Evolutionary conservation across 2,888 invertebrate genomes (phyloP).

Genomic region (Drosophila subsilvestris): DNA sequence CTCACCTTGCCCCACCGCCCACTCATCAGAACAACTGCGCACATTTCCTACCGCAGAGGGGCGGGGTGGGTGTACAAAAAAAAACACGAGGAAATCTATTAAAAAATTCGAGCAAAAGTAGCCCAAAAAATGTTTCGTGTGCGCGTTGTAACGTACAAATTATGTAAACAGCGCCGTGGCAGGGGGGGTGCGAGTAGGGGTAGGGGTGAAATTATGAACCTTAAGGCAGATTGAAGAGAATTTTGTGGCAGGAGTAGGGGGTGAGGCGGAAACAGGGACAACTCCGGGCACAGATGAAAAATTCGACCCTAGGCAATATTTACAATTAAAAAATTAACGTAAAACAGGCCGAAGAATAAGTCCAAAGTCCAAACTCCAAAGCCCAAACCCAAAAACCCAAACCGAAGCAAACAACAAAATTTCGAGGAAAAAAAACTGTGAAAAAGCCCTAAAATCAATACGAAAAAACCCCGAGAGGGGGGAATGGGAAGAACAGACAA

Average conservation of each 20-base stretch:
- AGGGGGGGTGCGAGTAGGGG: conserved; percentile 15
- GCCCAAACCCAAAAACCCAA: background rate
- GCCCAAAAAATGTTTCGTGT: conserved; percentile 68
- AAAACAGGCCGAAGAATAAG: conserved; percentile 68
- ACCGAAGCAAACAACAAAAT: conserved; percentile 2
- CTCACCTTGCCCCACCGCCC: conserved; percentile 10
- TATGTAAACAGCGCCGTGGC: conserved; percentile 67
- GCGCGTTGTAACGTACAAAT: conserved; percentile 79
- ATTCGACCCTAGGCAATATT: conserved; percentile 78
- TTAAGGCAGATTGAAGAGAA: conserved; percentile 49
- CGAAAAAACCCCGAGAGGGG: conserved; percentile 52
- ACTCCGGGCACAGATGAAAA: conserved; percentile 66
- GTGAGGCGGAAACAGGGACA: conserved; percentile 15
- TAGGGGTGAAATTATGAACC: conserved; percentile 67
- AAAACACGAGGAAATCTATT: conserved; percentile 60
- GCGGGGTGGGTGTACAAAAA: background rate
- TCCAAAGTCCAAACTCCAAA: background rate
- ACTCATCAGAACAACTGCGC: conserved; percentile 57
- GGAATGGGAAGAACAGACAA: conserved; percentile 22
- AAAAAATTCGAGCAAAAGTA: conserved; percentile 67
- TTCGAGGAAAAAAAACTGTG: conserved; percentile 64
- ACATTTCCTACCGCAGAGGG: conserved; percentile 64
- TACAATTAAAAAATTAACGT: conserved; percentile 81
- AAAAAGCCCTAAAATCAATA: conserved; percentile 77
- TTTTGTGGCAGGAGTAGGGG: background rate